Evolutionary conservation across 2,888 invertebrate genomes (phyloP).

Genomic region (Chrysotoxum bicinctum): DNA sequence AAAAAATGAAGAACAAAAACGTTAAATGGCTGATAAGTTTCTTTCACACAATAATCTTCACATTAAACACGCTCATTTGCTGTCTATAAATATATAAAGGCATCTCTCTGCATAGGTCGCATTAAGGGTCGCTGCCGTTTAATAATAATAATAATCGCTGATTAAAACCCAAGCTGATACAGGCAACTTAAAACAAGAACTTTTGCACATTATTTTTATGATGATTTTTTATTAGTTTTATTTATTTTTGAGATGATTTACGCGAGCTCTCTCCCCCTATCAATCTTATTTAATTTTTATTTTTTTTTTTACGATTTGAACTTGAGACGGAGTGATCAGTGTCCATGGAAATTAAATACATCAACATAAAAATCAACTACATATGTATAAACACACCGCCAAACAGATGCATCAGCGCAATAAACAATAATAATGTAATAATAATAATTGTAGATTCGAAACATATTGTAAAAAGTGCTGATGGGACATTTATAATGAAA

Average conservation of each 20-base stretch:
- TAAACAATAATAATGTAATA: conserved; percentile 1
- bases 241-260: conserved; percentile 42
- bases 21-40: conserved; percentile 44
- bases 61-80: conserved; percentile 61
- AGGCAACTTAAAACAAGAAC: conserved; percentile 2
- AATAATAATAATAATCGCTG: conserved; percentile 77
- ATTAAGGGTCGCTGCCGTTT: conserved; percentile 78
- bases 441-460: background rate
- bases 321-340: conserved; percentile 33
- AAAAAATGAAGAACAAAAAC: background rate
- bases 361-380: background rate
- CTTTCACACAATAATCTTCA: conserved; percentile 52
- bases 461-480: conserved; percentile 26
- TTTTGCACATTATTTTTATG: conserved; percentile 40
- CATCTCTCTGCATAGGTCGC: conserved; percentile 73
- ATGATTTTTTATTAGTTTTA: conserved; percentile 33
- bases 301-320: conserved; percentile 34
- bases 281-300: conserved; percentile 37
- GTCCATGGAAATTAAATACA: background rate
- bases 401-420: conserved; percentile 38
- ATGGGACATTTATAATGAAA: conserved; percentile 10
- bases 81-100: conserved; percentile 38
- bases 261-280: conserved; percentile 23
- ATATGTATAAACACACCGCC: background rate
- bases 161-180: conserved; percentile 73